A percentile compares a stretch with the other conserved stretches of the same genome.
These are phyloP conservation scores for Oreochromis niloticus DNA, from an alignment of 2,113 vertebrate species.

Conservation along the genomic window DNA sequence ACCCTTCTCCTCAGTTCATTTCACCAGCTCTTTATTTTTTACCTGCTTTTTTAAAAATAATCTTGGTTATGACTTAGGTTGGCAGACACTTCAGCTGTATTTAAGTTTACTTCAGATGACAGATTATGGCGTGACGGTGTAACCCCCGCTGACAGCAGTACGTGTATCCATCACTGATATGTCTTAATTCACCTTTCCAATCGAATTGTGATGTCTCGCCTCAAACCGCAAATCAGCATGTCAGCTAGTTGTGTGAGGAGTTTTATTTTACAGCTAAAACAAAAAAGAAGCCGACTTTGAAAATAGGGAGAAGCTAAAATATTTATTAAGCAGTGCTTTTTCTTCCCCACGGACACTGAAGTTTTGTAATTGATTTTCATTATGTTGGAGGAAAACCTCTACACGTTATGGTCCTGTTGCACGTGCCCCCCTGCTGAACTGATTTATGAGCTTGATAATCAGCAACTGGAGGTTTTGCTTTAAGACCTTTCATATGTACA, in stretches of 20 bases:
- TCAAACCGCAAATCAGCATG: neutral
- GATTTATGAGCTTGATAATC: conserved; percentile 16
- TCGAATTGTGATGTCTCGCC: conserved; percentile 65
- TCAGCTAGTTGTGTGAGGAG: neutral
- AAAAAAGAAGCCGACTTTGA: neutral
- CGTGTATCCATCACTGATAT: conserved; percentile 80
- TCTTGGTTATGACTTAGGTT: conserved; percentile 26
- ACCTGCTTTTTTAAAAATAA: neutral
- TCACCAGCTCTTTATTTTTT: neutral
- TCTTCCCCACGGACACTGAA: neutral
- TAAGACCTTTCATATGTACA: neutral
- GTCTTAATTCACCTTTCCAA: conserved; percentile 80
- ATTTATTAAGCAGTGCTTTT: neutral
- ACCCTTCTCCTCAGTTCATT: neutral
- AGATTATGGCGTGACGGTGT: neutral
- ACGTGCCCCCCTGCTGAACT: neutral
- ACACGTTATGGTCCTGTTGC: conserved; percentile 16
- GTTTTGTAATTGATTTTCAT: conserved; percentile 6
- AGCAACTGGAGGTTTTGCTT: neutral
- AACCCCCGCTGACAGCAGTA: conserved; percentile 74
- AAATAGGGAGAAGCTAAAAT: neutral
- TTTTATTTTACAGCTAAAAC: neutral
- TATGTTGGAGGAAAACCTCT: neutral
- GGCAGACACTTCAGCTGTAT: conserved; percentile 22
- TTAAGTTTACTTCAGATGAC: conserved; percentile 35